A percentile compares a stretch with the other conserved stretches of the same genome.
Conservation (phyloP, 2,888 invertebrate species). For the Trichogramma dendrolimi region DNA sequence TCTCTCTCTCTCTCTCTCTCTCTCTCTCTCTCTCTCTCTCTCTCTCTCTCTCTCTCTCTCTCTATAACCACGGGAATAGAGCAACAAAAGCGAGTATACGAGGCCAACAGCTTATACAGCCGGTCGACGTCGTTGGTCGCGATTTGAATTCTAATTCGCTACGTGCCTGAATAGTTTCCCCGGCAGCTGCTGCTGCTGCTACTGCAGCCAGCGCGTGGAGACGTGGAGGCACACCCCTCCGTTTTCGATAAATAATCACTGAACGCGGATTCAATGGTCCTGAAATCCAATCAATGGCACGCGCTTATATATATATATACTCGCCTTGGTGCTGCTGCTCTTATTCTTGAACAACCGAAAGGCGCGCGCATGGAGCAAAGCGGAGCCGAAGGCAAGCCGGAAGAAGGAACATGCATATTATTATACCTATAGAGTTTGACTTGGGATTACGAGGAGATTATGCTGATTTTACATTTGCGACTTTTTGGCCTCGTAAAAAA, state of each 20-base stretch:
- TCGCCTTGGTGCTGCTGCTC: not conserved
- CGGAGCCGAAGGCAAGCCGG: too few species aligned
- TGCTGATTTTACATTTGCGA: conserved; percentile 4
- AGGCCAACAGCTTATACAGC: conserved; percentile 5
- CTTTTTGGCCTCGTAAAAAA: not conserved
- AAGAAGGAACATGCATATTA: too few species aligned
- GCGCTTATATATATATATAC: not conserved
- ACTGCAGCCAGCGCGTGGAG: not conserved
- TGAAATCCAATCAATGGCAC: conserved; percentile 25
- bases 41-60: too few species aligned
- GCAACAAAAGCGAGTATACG: too few species aligned
- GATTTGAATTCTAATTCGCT: conserved; percentile 23
- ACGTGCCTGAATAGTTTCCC: not conserved
- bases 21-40: too few species aligned
- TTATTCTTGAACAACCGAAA: not conserved
- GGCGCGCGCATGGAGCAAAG: too few species aligned
- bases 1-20: too few species aligned
- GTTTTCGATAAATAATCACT: conserved; percentile 27
- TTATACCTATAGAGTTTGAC: conserved; percentile 1
- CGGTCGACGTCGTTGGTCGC: conserved; percentile 6
- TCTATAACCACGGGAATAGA: too few species aligned
- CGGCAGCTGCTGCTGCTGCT: not conserved
- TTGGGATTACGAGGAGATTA: conserved; percentile 19
- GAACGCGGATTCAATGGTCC: conserved; percentile 22
- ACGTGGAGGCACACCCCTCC: not conserved